These are phyloP conservation scores for Acanthiza pusilla DNA, from an alignment of 2,797 vertebrate genomes.

Conservation along the genomic window DNA sequence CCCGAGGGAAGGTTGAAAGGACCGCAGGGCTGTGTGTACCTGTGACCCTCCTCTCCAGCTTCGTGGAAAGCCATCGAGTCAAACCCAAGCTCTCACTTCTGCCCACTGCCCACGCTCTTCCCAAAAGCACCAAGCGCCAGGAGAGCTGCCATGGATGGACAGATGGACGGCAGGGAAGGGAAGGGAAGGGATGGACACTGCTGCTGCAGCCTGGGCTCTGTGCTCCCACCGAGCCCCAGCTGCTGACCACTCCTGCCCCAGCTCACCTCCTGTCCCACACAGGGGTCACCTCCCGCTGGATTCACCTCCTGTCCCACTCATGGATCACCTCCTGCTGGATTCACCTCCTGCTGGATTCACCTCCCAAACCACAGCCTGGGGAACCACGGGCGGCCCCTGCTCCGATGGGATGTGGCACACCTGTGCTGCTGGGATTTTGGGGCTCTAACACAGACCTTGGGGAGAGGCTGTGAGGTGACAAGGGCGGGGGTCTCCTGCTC, in stretches of 20 bases:
- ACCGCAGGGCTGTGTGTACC: background rate
- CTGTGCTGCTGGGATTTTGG: background rate
- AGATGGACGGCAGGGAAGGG: too few relatives aligned
- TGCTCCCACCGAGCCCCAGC: background rate
- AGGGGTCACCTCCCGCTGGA: background rate
- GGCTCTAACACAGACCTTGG: background rate
- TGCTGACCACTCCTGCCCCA: background rate
- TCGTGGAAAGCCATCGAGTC: slow-evolving; percentile 8
- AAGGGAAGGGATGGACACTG: background rate
- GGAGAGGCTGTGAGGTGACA: background rate
- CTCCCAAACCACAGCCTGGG: background rate
- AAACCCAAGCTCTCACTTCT: background rate
- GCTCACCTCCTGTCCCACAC: background rate
- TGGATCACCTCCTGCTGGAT: background rate
- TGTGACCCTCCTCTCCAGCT: background rate
- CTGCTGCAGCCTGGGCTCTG: accelerated
- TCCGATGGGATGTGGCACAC: background rate
- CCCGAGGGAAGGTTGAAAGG: background rate
- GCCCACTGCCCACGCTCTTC: background rate
- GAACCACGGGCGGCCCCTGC: background rate
- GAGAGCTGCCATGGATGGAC: background rate
- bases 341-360: background rate
- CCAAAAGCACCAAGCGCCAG: background rate
- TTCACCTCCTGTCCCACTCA: background rate
- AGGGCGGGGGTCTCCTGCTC: background rate